Conservation (phyloP, 2,113 vertebrate genomes). For the Lichenostomus cassidix region DNA sequence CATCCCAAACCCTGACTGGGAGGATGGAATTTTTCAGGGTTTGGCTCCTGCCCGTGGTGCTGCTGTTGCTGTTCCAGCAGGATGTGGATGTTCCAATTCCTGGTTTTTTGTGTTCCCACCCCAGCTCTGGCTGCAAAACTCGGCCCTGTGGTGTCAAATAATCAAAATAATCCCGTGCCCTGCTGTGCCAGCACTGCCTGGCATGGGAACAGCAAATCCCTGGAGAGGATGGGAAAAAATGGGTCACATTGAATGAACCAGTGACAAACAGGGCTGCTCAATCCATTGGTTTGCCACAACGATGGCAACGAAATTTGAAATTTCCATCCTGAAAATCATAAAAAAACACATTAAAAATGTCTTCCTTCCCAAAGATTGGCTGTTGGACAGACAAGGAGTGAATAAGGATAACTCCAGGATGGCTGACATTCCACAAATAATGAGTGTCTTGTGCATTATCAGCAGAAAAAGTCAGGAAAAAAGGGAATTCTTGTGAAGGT, state of each 20-base stretch:
- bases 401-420: neutral
- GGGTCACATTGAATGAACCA: neutral
- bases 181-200: neutral
- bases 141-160: neutral
- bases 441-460: neutral
- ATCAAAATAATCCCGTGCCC: neutral
- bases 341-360: neutral
- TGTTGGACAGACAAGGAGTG: neutral
- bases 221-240: neutral
- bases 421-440: neutral
- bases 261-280: neutral
- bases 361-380: neutral
- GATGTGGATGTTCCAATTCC: neutral
- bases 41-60: accelerated
- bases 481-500: neutral
- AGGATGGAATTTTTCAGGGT: neutral
- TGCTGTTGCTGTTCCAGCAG: neutral
- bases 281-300: neutral
- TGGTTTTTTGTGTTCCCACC: neutral
- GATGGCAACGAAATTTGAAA: neutral
- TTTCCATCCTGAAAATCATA: neutral
- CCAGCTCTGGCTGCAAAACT: neutral
- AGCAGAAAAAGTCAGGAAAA: neutral
- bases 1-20: neutral
- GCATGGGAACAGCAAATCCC: neutral